Percentiles rank a stretch among this genome's conserved stretches.
Conservation (phyloP, 2,113 vertebrate genomes). For the Perca fluviatilis region DNA sequence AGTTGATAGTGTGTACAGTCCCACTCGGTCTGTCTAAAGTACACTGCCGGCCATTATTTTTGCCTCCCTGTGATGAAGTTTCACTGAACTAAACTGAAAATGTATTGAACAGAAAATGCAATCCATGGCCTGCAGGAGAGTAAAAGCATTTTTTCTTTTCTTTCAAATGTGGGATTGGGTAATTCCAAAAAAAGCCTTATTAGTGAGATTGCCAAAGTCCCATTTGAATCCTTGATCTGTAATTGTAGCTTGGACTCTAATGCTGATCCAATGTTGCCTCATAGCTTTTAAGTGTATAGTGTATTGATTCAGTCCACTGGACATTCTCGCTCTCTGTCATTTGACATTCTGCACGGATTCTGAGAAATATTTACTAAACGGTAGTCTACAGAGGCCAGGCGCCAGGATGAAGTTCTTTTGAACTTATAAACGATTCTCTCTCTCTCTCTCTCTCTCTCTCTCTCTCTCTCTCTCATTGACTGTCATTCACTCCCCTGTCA, state of each 20-base stretch:
- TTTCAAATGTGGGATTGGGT: neutral
- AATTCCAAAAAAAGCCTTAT: constrained; percentile 11
- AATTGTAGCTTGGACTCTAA: constrained; percentile 6
- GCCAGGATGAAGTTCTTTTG: too few species aligned
- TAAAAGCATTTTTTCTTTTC: neutral
- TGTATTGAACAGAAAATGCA: constrained; percentile 21
- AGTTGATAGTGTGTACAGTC: neutral
- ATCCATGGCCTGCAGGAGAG: constrained; percentile 12
- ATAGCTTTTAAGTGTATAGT: neutral
- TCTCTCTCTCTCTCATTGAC: too few species aligned
- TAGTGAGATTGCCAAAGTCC: constrained; percentile 9
- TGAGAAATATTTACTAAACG: neutral
- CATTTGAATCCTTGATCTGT: constrained; percentile 14
- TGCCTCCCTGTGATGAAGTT: constrained; percentile 43
- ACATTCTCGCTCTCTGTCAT: constrained; percentile 23
- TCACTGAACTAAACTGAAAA: constrained; percentile 15
- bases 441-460: too few species aligned
- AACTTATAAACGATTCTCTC: too few species aligned
- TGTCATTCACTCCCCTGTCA: too few species aligned
- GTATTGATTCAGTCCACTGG: neutral
- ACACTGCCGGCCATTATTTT: constrained; percentile 39
- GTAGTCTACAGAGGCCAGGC: neutral
- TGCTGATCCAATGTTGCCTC: constrained; percentile 6
- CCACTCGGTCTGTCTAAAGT: constrained; percentile 11
- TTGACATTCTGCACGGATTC: neutral